Conservation (phyloP, 1,140 invertebrate species). For the Pseudachorutes palmiensis region DNA sequence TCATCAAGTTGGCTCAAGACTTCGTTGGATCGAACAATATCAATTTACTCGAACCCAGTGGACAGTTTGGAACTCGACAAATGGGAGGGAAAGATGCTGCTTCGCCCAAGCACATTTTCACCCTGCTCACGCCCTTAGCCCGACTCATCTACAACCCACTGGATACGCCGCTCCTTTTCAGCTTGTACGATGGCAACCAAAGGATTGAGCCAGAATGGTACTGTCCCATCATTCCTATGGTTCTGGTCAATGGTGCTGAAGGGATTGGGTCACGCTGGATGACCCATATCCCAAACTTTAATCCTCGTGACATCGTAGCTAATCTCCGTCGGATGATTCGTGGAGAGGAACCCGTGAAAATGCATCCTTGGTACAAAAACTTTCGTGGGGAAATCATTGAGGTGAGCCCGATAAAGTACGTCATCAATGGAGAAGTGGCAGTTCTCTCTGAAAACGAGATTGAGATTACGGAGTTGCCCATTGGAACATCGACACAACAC, state of each 20-base stretch:
- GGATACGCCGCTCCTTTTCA: conserved; percentile 80
- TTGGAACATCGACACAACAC: conserved; percentile 87
- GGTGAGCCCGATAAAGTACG: conserved; percentile 60
- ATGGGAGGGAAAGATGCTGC: conserved; percentile 90
- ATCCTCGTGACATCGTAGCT: conserved; percentile 81
- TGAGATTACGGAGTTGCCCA: conserved; percentile 93
- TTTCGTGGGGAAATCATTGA: conserved; percentile 74
- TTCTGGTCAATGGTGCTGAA: conserved; percentile 93
- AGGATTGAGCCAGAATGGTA: conserved; percentile 90
- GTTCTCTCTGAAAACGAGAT: conserved; percentile 70
- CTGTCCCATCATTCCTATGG: conserved; percentile 91
- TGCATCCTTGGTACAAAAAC: conserved; percentile 87
- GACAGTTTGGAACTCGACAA: conserved; percentile 86
- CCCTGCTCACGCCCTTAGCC: conserved; percentile 70
- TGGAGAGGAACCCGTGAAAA: conserved; percentile 44
- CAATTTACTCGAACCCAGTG: conserved; percentile 87
- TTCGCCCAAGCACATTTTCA: conserved; percentile 98
- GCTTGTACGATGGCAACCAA: conserved; percentile 90
- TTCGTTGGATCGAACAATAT: conserved; percentile 98
- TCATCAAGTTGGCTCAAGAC: conserved; percentile 96
- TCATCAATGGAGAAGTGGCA: conserved; percentile 74
- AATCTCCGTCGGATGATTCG: conserved; percentile 78
- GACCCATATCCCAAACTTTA: conserved; percentile 94
- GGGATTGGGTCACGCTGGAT: conserved; percentile 99
- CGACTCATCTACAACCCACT: conserved; percentile 76